Evolutionary conservation across 1,140 invertebrate genomes (phyloP).

Genomic region (Paralvinella palmiformis): DNA sequence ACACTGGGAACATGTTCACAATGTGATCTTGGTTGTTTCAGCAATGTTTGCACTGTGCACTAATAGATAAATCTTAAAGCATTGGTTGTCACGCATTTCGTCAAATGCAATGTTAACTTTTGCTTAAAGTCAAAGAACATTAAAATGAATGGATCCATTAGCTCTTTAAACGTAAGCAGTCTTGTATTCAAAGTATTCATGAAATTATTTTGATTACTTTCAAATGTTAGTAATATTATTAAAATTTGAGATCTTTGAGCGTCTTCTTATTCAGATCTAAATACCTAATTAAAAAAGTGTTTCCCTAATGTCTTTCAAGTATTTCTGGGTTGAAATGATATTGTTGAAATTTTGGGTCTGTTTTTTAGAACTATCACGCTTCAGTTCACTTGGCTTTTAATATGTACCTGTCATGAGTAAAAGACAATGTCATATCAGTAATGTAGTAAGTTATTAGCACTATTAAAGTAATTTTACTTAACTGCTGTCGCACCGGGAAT

Average conservation of each 20-base stretch:
- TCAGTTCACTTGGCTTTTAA: background rate
- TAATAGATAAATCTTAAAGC: constrained; percentile 6
- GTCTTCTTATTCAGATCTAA: too few relatives aligned
- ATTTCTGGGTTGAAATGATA: too few relatives aligned
- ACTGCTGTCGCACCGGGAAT: background rate
- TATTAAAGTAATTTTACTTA: too few relatives aligned
- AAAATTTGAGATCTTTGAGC: background rate
- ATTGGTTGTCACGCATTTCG: too few relatives aligned
- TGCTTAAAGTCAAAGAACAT: background rate
- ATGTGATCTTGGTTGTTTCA: too few relatives aligned
- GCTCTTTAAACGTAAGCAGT: background rate
- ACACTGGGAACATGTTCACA: too few relatives aligned
- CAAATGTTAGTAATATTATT: background rate
- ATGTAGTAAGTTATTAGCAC: too few relatives aligned
- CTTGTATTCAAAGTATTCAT: background rate
- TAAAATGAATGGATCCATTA: background rate
- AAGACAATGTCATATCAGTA: too few relatives aligned
- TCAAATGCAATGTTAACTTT: too few relatives aligned
- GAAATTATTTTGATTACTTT: background rate
- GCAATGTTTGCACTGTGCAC: too few relatives aligned
- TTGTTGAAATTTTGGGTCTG: background rate
- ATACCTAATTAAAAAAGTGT: too few relatives aligned
- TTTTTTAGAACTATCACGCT: background rate
- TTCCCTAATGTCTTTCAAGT: too few relatives aligned
- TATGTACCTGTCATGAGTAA: background rate